Evolutionary conservation across 2,888 invertebrate species (phyloP).

Genomic region (Meghimatium bilineatum): DNA sequence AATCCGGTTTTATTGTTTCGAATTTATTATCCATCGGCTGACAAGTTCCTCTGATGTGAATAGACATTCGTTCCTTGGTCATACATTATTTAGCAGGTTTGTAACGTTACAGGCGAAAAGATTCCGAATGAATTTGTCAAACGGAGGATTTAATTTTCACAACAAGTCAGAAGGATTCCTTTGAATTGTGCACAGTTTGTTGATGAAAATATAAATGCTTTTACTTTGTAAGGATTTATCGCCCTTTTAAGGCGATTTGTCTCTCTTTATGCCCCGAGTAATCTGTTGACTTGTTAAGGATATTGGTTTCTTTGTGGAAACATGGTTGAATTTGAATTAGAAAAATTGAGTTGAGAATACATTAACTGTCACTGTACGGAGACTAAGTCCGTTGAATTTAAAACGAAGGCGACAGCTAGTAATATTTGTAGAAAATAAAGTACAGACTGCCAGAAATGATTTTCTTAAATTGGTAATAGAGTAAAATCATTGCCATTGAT

Average conservation of each 20-base stretch:
- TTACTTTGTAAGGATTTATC: slow-evolving; percentile 45
- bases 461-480: slow-evolving; percentile 20
- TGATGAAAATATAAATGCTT: slow-evolving; percentile 45
- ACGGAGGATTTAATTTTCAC: slow-evolving; percentile 47
- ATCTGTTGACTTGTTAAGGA: slow-evolving; percentile 42
- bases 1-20: slow-evolving; percentile 45
- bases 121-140: slow-evolving; percentile 45
- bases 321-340: slow-evolving; percentile 35
- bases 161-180: slow-evolving; percentile 38
- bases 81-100: slow-evolving; percentile 33
- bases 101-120: slow-evolving; percentile 26
- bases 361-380: slow-evolving; percentile 26
- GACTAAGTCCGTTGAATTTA: slow-evolving; percentile 23
- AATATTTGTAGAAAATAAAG: slow-evolving; percentile 7
- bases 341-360: slow-evolving; percentile 29
- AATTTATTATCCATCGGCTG: slow-evolving; percentile 39
- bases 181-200: slow-evolving; percentile 38
- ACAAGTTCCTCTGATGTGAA: slow-evolving; percentile 30
- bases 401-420: slow-evolving; percentile 6
- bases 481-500: too few relatives aligned
- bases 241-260: slow-evolving; percentile 47
- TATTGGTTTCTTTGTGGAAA: slow-evolving; percentile 44
- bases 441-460: background rate
- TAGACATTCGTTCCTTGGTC: slow-evolving; percentile 14
- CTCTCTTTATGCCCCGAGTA: slow-evolving; percentile 38